phyloP scores from a whole-genome alignment of 2,797 vertebrate species.

The Enteromius viviparus region DNA sequence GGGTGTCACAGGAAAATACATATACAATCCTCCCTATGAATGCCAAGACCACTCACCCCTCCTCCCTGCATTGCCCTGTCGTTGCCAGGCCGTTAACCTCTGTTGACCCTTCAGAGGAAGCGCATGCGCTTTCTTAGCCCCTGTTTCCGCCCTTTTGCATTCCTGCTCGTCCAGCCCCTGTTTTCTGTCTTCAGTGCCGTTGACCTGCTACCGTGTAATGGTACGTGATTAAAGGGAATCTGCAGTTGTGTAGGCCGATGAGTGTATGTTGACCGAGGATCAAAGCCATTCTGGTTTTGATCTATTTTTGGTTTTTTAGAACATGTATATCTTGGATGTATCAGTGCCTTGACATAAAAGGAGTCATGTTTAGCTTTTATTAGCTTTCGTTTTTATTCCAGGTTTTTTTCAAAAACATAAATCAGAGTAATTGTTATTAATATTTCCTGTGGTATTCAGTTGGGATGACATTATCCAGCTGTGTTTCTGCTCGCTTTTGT shows the following conservation, averaged over 20 bases:
- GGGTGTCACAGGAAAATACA: conserved; percentile 73
- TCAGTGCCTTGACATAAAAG: conserved; percentile 14
- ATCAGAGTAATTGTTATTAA: conserved; percentile 23
- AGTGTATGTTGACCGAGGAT: conserved; percentile 12
- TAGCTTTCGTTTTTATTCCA: conserved; percentile 17
- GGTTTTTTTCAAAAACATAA: conserved; percentile 4
- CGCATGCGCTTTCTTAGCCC: conserved; percentile 54
- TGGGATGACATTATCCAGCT: conserved; percentile 50
- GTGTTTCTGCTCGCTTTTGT: conserved; percentile 34
- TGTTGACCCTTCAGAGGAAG: conserved; percentile 68
- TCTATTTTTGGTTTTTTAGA: conserved; percentile 1
- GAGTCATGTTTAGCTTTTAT: conserved; percentile 25
- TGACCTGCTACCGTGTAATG: conserved; percentile 22
- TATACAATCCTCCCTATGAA: conserved; percentile 73
- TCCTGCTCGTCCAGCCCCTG: not conserved
- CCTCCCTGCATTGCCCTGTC: conserved; percentile 59
- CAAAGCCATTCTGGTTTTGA: conserved; percentile 20
- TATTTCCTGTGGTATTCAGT: conserved; percentile 33
- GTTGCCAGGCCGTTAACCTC: conserved; percentile 65
- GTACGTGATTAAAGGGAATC: not conserved
- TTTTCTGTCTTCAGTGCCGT: not conserved
- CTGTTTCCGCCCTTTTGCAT: not conserved
- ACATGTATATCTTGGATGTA: conserved; percentile 25
- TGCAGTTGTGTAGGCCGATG: not conserved
- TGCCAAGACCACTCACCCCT: conserved; percentile 67